phyloP scores from a whole-genome alignment of 2,888 invertebrate genomes.

The Agrypnus murinus region DNA sequence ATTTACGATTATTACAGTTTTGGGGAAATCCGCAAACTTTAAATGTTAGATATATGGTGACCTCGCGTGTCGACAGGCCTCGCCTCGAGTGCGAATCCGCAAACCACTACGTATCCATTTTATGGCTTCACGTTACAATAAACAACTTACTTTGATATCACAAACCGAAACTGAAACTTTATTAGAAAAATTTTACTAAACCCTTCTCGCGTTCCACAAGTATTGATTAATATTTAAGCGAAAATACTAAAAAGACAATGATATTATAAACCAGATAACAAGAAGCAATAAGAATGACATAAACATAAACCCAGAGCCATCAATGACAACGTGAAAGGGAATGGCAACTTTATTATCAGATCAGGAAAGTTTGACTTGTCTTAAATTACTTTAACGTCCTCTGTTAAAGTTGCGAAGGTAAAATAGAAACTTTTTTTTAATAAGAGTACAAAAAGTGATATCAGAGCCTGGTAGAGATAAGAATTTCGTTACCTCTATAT shows the following conservation, averaged over 20 bases:
- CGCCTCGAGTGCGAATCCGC: slow-evolving; percentile 40
- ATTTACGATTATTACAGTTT: slow-evolving; percentile 63
- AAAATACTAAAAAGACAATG: slow-evolving; percentile 14
- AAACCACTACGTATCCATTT: slow-evolving; percentile 39
- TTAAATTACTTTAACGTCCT: slow-evolving; percentile 20
- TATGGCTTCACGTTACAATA: slow-evolving; percentile 41
- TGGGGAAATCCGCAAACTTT: slow-evolving; percentile 57
- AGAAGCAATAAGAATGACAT: slow-evolving; percentile 32
- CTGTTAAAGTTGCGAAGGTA: background rate
- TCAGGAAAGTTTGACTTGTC: slow-evolving; percentile 26
- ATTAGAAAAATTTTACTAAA: background rate
- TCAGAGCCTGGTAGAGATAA: too few relatives aligned
- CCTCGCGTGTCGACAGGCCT: slow-evolving; percentile 40
- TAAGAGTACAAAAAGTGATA: too few relatives aligned
- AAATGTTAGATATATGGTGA: slow-evolving; percentile 49
- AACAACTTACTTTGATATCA: slow-evolving; percentile 27
- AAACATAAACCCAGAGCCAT: slow-evolving; percentile 30
- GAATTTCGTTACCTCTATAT: too few relatives aligned
- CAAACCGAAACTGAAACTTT: slow-evolving; percentile 11
- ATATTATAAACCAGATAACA: slow-evolving; percentile 29
- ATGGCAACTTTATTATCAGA: slow-evolving; percentile 31
- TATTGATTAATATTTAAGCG: slow-evolving; percentile 4
- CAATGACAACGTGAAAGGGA: slow-evolving; percentile 24
- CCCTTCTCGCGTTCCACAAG: background rate
- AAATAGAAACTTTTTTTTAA: background rate